phyloP scores from a whole-genome alignment of 1,140 invertebrate species.

The Yoshiicerus persimilis region DNA sequence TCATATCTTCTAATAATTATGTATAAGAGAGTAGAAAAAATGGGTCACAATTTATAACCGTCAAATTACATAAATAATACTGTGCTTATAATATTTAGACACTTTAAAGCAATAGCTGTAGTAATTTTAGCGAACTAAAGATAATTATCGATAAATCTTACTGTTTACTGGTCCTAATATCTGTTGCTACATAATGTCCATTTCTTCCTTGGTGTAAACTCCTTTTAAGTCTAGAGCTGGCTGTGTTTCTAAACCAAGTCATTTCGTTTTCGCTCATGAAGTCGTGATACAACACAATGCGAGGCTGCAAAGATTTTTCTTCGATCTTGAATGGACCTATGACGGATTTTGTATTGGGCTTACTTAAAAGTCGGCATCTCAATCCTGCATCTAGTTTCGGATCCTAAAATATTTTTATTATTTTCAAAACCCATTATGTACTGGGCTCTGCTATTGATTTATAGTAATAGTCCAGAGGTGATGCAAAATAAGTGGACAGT shows the following conservation, averaged over 20 bases:
- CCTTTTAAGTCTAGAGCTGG: constrained; percentile 53
- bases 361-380: constrained; percentile 54
- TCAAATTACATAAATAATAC: neutral
- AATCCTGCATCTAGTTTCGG: constrained; percentile 52
- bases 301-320: constrained; percentile 57
- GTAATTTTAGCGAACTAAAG: no score
- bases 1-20: no score
- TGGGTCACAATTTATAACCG: neutral
- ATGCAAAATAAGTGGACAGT: neutral
- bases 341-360: constrained; percentile 55
- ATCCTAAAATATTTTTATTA: neutral
- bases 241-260: constrained; percentile 55
- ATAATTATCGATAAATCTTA: constrained; percentile 24
- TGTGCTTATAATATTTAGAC: no score
- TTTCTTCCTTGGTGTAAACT: constrained; percentile 44
- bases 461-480: neutral
- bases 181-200: constrained; percentile 50
- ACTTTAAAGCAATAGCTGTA: no score
- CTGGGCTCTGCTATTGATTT: no score
- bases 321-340: constrained; percentile 60
- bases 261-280: constrained; percentile 59
- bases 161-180: constrained; percentile 52
- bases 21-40: neutral
- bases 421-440: no score
- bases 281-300: constrained; percentile 58